Conservation (phyloP, 2,113 vertebrate species). For the Loxodonta africana region DNA sequence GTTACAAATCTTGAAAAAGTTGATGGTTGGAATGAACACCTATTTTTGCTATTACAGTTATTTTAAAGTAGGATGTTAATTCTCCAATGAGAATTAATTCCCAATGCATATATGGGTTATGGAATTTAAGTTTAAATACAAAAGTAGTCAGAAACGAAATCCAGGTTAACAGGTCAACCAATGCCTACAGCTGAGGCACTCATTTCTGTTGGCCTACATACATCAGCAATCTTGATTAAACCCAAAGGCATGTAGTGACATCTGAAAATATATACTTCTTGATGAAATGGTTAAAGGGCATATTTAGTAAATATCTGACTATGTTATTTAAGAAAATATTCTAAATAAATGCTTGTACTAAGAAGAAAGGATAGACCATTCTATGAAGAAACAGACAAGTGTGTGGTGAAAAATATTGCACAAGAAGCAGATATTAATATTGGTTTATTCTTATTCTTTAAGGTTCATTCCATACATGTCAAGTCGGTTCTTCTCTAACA, state of each 20-base stretch:
- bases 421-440: background rate
- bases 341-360: background rate
- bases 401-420: background rate
- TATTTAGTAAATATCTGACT: conserved; percentile 55
- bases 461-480: background rate
- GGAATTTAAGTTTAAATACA: conserved; percentile 78
- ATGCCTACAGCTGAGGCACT: conserved; percentile 64
- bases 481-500: background rate
- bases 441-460: background rate
- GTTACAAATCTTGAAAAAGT: conserved; percentile 15
- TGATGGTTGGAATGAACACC: background rate
- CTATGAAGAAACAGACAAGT: background rate
- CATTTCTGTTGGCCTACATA: conserved; percentile 81
- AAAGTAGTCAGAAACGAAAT: conserved; percentile 79
- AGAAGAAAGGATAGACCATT: conserved; percentile 5
- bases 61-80: conserved; percentile 72
- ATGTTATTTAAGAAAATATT: conserved; percentile 40
- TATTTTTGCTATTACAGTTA: conserved; percentile 61
- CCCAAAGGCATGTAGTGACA: conserved; percentile 11
- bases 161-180: conserved; percentile 77
- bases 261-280: conserved; percentile 74
- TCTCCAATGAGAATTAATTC: conserved; percentile 68
- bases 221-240: conserved; percentile 77
- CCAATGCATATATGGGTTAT: background rate
- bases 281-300: conserved; percentile 58